phyloP scores from a whole-genome alignment of 2,797 vertebrate genomes.

The Ibycter americanus region DNA sequence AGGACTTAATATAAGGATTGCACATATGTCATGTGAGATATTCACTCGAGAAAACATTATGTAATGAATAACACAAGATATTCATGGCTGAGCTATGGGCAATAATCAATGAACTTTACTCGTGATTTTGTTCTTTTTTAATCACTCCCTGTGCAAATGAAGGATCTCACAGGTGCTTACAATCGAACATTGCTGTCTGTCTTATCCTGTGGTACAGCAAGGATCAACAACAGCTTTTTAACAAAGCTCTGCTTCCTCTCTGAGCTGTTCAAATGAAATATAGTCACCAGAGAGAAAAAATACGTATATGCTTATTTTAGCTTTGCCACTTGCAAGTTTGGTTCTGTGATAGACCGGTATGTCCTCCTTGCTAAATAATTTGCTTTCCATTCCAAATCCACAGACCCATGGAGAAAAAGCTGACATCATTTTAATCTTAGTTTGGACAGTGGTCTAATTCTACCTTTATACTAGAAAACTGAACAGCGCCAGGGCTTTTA shows the following conservation, averaged over 20 bases:
- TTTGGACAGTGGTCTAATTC: neutral
- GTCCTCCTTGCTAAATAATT: neutral
- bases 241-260: slow-evolving; percentile 6
- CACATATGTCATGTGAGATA: neutral
- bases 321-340: neutral
- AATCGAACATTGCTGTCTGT: neutral
- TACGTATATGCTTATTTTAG: neutral
- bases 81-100: neutral
- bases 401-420: neutral
- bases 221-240: neutral
- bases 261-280: neutral
- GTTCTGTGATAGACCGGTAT: neutral
- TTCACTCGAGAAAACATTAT: neutral
- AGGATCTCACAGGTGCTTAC: neutral
- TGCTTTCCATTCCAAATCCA: neutral
- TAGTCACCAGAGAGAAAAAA: neutral
- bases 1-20: neutral
- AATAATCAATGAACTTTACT: neutral
- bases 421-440: neutral
- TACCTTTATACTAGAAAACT: neutral
- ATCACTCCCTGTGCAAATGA: neutral
- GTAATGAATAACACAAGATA: neutral
- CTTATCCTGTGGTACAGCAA: neutral
- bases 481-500: neutral
- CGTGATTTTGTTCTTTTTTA: neutral